A percentile compares a stretch with the other conserved stretches of the same genome.
Evolutionary conservation across 2,797 vertebrate species (phyloP).

Genomic region (Pteropus rufus): DNA sequence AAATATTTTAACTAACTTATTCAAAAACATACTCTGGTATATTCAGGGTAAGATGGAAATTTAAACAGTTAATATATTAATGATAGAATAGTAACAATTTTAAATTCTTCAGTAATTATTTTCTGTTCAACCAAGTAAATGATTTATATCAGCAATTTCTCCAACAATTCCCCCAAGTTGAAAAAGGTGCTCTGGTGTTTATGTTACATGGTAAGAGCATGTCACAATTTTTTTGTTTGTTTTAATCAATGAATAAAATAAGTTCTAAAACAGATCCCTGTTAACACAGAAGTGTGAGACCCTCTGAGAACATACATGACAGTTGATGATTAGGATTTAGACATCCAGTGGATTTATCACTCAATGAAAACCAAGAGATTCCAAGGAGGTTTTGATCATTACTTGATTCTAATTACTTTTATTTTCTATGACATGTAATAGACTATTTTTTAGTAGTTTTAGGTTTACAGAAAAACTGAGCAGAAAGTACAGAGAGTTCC

Average conservation of each 20-base stretch:
- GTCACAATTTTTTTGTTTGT: neutral
- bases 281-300: neutral
- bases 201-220: neutral
- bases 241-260: constrained; percentile 22
- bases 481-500: neutral
- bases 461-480: neutral
- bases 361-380: neutral
- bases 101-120: neutral
- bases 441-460: neutral
- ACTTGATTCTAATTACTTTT: neutral
- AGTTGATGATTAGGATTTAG: neutral
- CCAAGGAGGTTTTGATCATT: neutral
- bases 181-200: neutral
- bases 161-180: neutral
- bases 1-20: constrained; percentile 2
- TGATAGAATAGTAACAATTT: neutral
- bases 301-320: neutral
- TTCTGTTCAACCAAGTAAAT: neutral
- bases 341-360: neutral
- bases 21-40: neutral
- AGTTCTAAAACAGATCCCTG: neutral
- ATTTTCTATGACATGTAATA: neutral
- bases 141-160: constrained; percentile 13
- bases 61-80: neutral
- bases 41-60: neutral